Evolutionary conservation across 2,797 vertebrate genomes (phyloP).

Genomic region (Tympanoctomys barrerae): DNA sequence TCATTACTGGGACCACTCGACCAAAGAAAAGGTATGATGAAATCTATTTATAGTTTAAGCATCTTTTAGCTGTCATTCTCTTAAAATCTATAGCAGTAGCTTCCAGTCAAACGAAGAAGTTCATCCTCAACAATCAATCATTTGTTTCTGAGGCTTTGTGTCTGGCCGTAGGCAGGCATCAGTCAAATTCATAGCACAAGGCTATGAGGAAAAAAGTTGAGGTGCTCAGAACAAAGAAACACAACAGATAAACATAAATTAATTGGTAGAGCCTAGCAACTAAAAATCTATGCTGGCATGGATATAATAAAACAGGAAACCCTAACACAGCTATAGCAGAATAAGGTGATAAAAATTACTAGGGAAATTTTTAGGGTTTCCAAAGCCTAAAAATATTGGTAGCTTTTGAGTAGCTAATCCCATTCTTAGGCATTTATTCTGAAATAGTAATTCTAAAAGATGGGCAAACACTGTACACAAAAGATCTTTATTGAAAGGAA

Average conservation of each 20-base stretch:
- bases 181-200: not conserved
- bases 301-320: not conserved
- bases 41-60: constrained; percentile 78
- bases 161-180: not conserved
- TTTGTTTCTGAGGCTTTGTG: not conserved
- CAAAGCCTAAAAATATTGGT: constrained; percentile 26
- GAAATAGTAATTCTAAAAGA: constrained; percentile 26
- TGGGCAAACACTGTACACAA: not conserved
- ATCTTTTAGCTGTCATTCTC: constrained; percentile 63
- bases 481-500: not conserved
- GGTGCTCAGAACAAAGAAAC: not conserved
- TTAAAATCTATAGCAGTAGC: constrained; percentile 46
- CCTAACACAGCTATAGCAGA: not conserved
- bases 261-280: constrained; percentile 5
- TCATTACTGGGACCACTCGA: constrained; percentile 65
- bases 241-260: not conserved
- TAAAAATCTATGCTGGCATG: constrained; percentile 30
- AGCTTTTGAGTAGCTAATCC: constrained; percentile 32
- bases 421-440: constrained; percentile 3
- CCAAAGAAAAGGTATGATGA: constrained; percentile 73
- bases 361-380: not conserved
- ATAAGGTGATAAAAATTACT: not conserved
- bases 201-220: not conserved
- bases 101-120: constrained; percentile 52
- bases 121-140: constrained; percentile 3